A percentile compares a stretch with the other conserved stretches of the same genome.
Evolutionary conservation across 2,113 vertebrate genomes (phyloP).

Genomic region (Scartelaos histophorus): DNA sequence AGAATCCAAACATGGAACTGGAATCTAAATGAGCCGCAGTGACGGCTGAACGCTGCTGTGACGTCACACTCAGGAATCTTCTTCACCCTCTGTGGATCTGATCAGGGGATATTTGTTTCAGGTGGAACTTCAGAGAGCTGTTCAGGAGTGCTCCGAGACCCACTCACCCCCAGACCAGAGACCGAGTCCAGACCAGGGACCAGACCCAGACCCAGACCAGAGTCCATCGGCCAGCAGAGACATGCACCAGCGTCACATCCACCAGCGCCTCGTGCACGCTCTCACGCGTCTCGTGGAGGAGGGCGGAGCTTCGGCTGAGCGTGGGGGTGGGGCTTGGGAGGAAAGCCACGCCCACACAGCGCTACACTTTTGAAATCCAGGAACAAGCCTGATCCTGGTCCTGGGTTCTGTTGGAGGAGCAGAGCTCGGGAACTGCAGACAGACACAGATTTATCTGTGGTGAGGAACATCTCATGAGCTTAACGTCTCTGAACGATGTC

Average conservation of each 20-base stretch:
- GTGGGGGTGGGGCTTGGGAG: slow-evolving; percentile 28
- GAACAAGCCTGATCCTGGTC: too few species aligned
- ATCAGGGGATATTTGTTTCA: slow-evolving; percentile 7
- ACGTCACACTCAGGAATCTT: too few species aligned
- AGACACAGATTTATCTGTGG: too few species aligned
- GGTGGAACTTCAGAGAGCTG: slow-evolving; percentile 81
- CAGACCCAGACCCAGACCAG: slow-evolving; percentile 27
- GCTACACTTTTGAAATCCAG: slow-evolving; percentile 68
- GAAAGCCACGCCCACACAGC: slow-evolving; percentile 54
- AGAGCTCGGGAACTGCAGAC: too few species aligned
- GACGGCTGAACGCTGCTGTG: too few species aligned
- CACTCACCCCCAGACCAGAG: slow-evolving; percentile 23
- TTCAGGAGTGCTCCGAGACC: slow-evolving; percentile 83
- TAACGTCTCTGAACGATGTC: too few species aligned
- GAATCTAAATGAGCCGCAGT: too few species aligned
- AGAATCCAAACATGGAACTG: too few species aligned
- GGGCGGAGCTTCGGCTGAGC: slow-evolving; percentile 63
- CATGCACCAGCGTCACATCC: slow-evolving; percentile 16
- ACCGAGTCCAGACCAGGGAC: too few species aligned
- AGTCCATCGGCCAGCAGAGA: slow-evolving; percentile 15
- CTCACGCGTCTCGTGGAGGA: slow-evolving; percentile 82
- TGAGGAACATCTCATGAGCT: too few species aligned
- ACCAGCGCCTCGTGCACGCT: slow-evolving; percentile 74
- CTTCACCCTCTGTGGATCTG: too few species aligned
- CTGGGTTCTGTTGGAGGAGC: background rate